phyloP scores from a whole-genome alignment of 2,797 vertebrate genomes.

The Craterocephalus amniculus region DNA sequence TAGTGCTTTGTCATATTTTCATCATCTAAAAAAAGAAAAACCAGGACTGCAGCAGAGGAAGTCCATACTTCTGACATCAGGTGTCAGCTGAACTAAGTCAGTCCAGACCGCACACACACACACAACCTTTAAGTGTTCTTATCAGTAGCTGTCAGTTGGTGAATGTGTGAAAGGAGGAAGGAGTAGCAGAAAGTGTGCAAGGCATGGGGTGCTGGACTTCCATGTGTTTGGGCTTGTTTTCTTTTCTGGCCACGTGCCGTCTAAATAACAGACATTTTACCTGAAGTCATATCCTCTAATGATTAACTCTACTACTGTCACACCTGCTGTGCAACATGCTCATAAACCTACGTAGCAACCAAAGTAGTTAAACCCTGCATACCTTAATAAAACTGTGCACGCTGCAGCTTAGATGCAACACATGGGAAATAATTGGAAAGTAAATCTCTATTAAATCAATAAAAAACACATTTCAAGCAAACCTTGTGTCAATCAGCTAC shows the following conservation, averaged over 20 bases:
- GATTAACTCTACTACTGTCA: background rate
- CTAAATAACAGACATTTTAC: conserved; percentile 3
- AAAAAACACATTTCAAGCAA: background rate
- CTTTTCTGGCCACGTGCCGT: background rate
- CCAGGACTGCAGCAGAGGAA: conserved; percentile 23
- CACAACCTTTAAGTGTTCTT: conserved; percentile 48
- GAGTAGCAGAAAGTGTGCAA: background rate
- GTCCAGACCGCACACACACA: conserved; percentile 19
- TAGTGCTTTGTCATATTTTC: background rate
- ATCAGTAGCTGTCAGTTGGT: conserved; percentile 54
- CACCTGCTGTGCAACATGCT: background rate
- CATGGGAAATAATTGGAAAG: no score
- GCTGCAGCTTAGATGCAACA: no score
- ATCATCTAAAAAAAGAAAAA: background rate
- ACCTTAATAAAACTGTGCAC: no score
- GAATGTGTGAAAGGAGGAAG: conserved; percentile 43
- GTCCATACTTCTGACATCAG: conserved; percentile 39
- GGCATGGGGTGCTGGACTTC: background rate
- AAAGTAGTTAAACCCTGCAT: no score
- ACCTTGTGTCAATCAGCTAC: background rate
- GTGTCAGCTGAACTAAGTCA: conserved; percentile 49
- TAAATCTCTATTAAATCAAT: no score
- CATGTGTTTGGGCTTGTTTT: background rate
- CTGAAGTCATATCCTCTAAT: background rate
- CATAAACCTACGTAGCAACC: background rate